Base-by-base conservation (phyloP, 2,113 vertebrate species). In the Rissa tridactyla region DNA sequence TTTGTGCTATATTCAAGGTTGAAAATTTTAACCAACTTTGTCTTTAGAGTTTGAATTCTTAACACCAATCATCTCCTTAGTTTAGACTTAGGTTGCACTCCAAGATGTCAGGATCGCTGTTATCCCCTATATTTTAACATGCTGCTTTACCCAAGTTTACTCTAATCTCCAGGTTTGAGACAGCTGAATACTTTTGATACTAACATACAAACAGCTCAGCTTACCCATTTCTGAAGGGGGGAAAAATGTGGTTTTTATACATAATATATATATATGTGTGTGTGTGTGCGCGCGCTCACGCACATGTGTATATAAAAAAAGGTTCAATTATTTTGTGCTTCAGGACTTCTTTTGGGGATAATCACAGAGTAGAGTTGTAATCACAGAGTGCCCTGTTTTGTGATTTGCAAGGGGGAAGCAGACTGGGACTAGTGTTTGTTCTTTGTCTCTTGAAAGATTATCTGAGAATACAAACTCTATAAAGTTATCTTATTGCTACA, bases 221-320 rank as follows among this genome's bases (percentile, higher is more conserved):
- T 69, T 58, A 65, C 9, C 30, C 61, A 46, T 11, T 46, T 64
- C 22, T 68, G 40, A 81, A 75, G 26, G 65, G 16, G 21, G 17
- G 1, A 9, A 40, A 55, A 58, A 51, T 26, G 15, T 18, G 15
- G 10, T 3, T 3, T 72, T 62, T 51, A 58, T 32, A 72, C 11
- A 2, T n/a, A n/a, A n/a, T n/a, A n/a, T 29, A 11, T 14, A 23
- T 12, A 9, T 20, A 5, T 23, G 30, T 46, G 4, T 18, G 17
- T 46, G 8, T 18, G 44, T 46, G 44, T 13, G 2, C 23, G 19
- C 30, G 27, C 1, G 0, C 13, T 44, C 2, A 0, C 0, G 2
- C 25, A 23, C 2, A 12, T 5, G 3, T 2, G 1, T 12, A 1
- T 51, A 34, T 27, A 36, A 62, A 90, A 88, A 46, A 46, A 70